These are phyloP conservation scores for Harpagifer antarcticus DNA, from an alignment of 2,797 vertebrate species.

Conservation along the genomic window DNA sequence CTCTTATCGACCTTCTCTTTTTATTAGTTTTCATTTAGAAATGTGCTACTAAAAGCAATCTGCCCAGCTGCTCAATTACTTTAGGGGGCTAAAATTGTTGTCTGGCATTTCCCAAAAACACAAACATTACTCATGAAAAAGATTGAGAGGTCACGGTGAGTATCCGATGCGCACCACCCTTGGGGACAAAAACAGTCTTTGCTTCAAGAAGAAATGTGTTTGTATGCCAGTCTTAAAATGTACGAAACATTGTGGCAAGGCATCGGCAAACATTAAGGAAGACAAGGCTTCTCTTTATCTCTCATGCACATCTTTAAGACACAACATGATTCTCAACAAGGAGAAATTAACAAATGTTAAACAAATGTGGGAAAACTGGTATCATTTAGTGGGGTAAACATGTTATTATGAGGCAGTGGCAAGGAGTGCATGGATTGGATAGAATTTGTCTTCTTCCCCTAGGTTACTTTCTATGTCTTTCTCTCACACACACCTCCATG, in stretches of 20 bases:
- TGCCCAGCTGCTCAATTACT: neutral
- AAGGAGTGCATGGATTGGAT: neutral
- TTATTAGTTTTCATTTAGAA: neutral
- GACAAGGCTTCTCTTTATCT: neutral
- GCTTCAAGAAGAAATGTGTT: neutral
- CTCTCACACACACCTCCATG: slow-evolving; percentile 10
- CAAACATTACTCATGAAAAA: neutral
- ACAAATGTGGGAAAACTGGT: neutral
- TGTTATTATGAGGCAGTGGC: neutral
- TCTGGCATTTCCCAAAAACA: neutral
- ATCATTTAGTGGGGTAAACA: neutral
- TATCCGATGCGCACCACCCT: neutral
- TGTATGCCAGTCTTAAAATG: slow-evolving; percentile 1
- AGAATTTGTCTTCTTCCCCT: neutral
- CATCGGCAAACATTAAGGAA: neutral
- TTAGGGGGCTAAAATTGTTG: neutral
- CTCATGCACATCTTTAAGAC: neutral
- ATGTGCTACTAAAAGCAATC: neutral
- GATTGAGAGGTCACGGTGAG: slow-evolving; percentile 2
- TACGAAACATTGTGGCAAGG: neutral
- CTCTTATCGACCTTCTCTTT: too few species aligned
- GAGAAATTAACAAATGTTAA: neutral
- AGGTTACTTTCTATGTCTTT: neutral
- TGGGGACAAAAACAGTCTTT: neutral
- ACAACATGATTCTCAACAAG: neutral